Percentiles rank a stretch among this genome's conserved stretches.
Evolutionary conservation across 2,113 vertebrate species (phyloP).

Genomic region (Charadrius vociferus): DNA sequence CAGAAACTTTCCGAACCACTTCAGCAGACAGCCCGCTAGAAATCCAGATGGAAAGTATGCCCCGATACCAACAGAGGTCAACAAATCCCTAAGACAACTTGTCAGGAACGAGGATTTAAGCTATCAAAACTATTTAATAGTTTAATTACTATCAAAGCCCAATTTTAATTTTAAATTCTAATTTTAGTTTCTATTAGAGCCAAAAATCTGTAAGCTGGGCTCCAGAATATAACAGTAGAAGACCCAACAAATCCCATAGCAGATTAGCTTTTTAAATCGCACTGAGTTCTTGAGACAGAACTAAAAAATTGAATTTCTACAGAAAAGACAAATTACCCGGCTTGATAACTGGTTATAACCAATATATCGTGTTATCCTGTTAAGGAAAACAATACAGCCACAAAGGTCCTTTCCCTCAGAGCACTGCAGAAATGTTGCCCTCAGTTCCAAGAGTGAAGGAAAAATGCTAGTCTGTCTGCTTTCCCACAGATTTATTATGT

Average conservation of each 20-base stretch:
- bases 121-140: neutral
- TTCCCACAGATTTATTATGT: neutral
- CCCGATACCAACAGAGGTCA: neutral
- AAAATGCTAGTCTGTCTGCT: neutral
- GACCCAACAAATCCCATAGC: neutral
- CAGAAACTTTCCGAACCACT: neutral
- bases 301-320: neutral
- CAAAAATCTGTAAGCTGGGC: neutral
- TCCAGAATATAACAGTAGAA: neutral
- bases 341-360: neutral
- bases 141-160: neutral
- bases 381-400: neutral
- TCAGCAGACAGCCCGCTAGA: neutral
- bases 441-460: neutral
- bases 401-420: neutral
- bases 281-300: neutral
- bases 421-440: neutral
- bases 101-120: neutral
- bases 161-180: neutral
- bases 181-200: neutral
- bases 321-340: neutral
- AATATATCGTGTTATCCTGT: neutral
- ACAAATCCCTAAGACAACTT: neutral
- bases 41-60: neutral
- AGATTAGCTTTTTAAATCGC: neutral